Conservation (phyloP, 1,140 invertebrate species). For the Heliothis subflexa region DNA sequence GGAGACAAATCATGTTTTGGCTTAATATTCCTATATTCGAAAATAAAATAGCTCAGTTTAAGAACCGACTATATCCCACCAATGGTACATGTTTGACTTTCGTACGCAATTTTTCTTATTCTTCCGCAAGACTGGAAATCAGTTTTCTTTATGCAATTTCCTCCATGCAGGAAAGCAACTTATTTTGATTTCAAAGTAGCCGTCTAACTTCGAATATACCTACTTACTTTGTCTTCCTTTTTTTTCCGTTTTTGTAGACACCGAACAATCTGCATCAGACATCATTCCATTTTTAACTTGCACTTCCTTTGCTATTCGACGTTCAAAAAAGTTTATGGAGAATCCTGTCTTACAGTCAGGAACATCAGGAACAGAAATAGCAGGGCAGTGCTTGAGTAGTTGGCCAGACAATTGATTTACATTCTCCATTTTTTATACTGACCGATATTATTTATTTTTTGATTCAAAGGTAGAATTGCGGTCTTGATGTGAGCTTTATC, state of each 20-base stretch:
- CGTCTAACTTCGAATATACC: neutral
- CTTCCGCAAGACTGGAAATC: neutral
- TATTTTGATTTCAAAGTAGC: neutral
- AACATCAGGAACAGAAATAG: neutral
- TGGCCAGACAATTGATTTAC: neutral
- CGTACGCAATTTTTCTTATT: neutral
- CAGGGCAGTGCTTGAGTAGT: neutral
- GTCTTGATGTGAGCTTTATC: no score
- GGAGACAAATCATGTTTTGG: no score
- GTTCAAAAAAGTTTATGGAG: constrained; percentile 1
- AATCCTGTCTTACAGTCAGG: neutral
- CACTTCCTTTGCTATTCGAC: neutral
- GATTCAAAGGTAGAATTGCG: no score
- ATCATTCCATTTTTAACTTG: constrained; percentile 29
- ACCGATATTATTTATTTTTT: no score
- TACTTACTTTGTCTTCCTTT: neutral
- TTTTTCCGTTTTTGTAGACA: constrained; percentile 11
- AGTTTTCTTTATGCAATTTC: constrained; percentile 1
- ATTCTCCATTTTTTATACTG: no score
- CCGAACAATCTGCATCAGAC: neutral
- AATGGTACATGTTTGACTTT: no score
- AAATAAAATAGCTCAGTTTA: no score
- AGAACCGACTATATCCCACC: no score
- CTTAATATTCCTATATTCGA: no score
- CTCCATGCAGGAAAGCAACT: neutral